phyloP scores from a whole-genome alignment of 2,888 invertebrate genomes.

The Aradus depressus region DNA sequence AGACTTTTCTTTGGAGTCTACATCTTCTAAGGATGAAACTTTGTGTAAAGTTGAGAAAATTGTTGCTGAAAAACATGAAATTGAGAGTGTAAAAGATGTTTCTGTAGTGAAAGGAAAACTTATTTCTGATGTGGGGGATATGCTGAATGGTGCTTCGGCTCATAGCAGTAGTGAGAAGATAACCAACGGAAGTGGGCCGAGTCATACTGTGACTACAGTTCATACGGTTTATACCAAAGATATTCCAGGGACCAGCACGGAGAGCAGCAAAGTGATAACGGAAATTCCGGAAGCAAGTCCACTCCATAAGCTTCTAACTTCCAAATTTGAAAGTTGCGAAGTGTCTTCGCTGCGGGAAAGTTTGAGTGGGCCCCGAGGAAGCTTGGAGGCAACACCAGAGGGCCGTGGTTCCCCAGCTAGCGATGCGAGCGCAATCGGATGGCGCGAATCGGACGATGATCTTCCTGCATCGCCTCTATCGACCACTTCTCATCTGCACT shows the following conservation, averaged over 20 bases:
- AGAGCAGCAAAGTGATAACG: too few relatives aligned
- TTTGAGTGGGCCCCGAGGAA: slow-evolving; percentile 46
- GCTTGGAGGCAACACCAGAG: slow-evolving; percentile 42
- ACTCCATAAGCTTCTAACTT: too few relatives aligned
- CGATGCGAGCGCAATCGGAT: slow-evolving; percentile 33
- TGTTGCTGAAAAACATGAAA: slow-evolving; percentile 13
- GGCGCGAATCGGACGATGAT: slow-evolving; percentile 52
- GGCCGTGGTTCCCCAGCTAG: slow-evolving; percentile 36
- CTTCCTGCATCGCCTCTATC: slow-evolving; percentile 54
- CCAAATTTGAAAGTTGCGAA: slow-evolving; percentile 45
- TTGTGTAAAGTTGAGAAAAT: slow-evolving; percentile 15
- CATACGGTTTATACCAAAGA: too few relatives aligned
- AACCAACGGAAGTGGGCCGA: neutral
- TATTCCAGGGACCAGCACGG: too few relatives aligned
- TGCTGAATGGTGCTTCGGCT: slow-evolving; percentile 6
- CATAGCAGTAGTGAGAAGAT: neutral
- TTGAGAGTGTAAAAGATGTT: slow-evolving; percentile 14
- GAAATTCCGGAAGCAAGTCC: too few relatives aligned
- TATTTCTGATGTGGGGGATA: slow-evolving; percentile 3
- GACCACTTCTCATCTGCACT: slow-evolving; percentile 53
- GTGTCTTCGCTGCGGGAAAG: slow-evolving; percentile 50
- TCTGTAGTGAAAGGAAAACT: slow-evolving; percentile 9
- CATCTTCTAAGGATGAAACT: neutral
- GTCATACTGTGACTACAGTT: neutral
- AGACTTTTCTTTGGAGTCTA: too few relatives aligned